Base-by-base conservation (phyloP, 2,888 invertebrate genomes). In the Oeneis ivallda region DNA sequence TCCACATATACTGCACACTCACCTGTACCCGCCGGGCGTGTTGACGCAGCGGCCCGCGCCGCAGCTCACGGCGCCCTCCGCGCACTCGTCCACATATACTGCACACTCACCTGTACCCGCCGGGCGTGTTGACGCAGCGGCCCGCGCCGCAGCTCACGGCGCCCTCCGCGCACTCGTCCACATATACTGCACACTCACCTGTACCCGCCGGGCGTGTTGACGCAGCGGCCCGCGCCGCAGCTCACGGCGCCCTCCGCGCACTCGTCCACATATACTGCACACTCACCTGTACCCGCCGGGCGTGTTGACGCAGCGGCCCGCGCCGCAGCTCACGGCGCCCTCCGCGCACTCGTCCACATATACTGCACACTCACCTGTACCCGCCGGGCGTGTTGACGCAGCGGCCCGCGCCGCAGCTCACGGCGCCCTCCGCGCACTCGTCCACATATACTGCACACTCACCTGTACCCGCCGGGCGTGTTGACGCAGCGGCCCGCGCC, bases 381-480 rank as follows among this genome's bases (percentile, higher is more conserved):
- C 95, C 95, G 49, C 97, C 97, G 74, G 95, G 95, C 81, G 95
- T 95, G 86, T 97, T 97, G 63, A 96, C 92, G 82, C 97, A 97
- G 50, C 94, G 91, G 8, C 97, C 97, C 34, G 96, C 95, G 2
- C 95, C 95, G 85, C 97, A 97, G 77, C 96, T 96, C 68, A 95
- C 95, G 19, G 94, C 95, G 90, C 94, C 95, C 79, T 96, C 96
- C 47, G 93, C 76, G 77, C 94, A 94, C 78, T 94, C 94, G 84
- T 94, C 93, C 66, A 92, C 91, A n/a, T n/a, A n/a, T n/a, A n/a
- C n/a, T n/a, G n/a, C n/a, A n/a, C n/a, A 92, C 73, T 79, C 96
- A 97, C 71, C 95, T 95, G 84, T 96, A 97, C 64, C 95, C 95
- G 49, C 97, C 97, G 74, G 95, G 95, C 81, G 95, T 95, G 86